Evolutionary conservation across 2,113 vertebrate species (phyloP).

Genomic region (Scalopus aquaticus): DNA sequence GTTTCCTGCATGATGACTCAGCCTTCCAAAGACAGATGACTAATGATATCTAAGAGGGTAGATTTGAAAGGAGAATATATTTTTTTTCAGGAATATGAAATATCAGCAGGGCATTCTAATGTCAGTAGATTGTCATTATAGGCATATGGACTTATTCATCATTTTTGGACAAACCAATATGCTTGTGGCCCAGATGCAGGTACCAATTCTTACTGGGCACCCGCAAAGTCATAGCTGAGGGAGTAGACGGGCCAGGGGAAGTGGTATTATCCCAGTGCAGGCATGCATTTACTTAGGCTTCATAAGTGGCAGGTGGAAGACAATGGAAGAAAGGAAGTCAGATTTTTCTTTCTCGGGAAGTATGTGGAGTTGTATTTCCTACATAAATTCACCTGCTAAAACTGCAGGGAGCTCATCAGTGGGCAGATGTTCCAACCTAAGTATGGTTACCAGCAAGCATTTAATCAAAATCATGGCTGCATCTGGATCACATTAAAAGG

Average conservation of each 20-base stretch:
- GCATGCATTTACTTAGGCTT: background rate
- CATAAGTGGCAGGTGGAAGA: background rate
- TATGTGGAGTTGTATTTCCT: constrained; percentile 51
- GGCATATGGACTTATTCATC: background rate
- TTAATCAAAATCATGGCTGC: constrained; percentile 45
- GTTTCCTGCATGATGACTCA: background rate
- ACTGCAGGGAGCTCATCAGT: constrained; percentile 51
- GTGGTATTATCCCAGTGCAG: background rate
- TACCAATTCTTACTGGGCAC: background rate
- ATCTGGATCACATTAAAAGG: constrained; percentile 38
- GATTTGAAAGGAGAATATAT: background rate
- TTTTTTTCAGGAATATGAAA: background rate
- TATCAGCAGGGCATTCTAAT: background rate
- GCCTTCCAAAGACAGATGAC: background rate
- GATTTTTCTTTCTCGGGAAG: background rate
- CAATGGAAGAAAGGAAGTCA: background rate
- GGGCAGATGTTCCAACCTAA: constrained; percentile 44
- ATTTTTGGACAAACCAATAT: background rate
- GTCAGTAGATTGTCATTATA: background rate
- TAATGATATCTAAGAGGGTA: background rate
- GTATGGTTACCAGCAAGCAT: constrained; percentile 48
- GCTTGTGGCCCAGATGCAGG: background rate
- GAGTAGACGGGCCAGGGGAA: background rate
- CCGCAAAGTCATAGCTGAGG: background rate
- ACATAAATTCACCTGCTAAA: constrained; percentile 65